A percentile compares a stretch with the other conserved stretches of the same genome.
Evolutionary conservation across 2,113 vertebrate species (phyloP).

Genomic region (Entomyzon cyanotis): DNA sequence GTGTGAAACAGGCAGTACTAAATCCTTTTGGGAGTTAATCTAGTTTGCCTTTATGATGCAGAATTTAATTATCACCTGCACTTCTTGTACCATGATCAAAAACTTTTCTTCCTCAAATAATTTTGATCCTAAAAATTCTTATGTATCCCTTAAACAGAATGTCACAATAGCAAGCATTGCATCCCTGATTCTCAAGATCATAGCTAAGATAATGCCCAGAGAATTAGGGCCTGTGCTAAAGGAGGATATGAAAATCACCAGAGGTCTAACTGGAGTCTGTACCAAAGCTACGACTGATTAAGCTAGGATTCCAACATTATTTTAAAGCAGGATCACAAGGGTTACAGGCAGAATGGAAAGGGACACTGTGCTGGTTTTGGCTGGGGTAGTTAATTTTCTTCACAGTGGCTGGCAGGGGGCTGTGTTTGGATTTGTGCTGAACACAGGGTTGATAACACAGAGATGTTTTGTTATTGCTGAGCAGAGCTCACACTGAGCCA

Average conservation of each 20-base stretch:
- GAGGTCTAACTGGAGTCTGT: neutral
- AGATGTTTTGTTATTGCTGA: neutral
- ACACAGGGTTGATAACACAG: neutral
- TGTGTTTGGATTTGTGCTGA: neutral
- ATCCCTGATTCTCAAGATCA: neutral
- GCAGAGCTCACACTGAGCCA: neutral
- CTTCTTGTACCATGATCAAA: neutral
- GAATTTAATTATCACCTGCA: neutral
- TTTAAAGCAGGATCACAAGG: neutral
- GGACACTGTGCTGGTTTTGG: neutral
- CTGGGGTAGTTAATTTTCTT: neutral
- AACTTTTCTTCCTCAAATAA: neutral
- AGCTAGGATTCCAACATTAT: neutral
- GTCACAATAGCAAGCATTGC: accelerated
- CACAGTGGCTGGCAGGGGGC: neutral
- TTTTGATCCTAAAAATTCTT: neutral
- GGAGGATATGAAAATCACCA: neutral
- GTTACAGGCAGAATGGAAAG: neutral
- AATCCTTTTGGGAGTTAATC: neutral
- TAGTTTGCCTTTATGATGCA: neutral
- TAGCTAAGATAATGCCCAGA: neutral
- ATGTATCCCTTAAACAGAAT: neutral
- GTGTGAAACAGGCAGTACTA: neutral
- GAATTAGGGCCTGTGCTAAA: neutral
- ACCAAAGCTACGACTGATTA: neutral